Base-by-base conservation (phyloP, 2,797 vertebrate species). In the Lepilemur septentrionalis region DNA sequence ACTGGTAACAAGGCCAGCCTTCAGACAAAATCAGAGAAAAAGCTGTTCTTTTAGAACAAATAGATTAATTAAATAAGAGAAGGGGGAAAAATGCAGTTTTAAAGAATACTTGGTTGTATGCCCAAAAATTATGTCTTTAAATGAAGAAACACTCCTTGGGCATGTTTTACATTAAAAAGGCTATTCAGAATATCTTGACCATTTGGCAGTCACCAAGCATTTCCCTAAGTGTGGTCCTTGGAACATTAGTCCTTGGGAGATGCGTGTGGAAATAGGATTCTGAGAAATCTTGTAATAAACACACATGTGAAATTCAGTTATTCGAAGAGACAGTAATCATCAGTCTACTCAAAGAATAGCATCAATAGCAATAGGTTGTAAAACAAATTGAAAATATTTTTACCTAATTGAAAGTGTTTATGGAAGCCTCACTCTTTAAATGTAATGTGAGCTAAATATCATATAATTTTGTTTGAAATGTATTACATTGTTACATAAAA, bases 331-430 rank as follows among this genome's bases (percentile, higher is more conserved):
- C 30, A 63, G 20, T 75, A 52, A 80, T 61, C 15, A 65, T 75
- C 18, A 72, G 69, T 70, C 57, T 92, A 32, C 25, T 86, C 52
- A 82, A 92, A 88, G 48, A 89, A 82, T 28, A 38, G 25, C 23
- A 82, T 84, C 32, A 65, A 23, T 59, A 82, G 18, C 46, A 65
- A 65, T 82, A 61, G 57, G 18, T n/a, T 25, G 14, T 12, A 30
- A 43, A 91, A 72, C 52, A 83, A 83, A 87, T 75, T 48, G 50
- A 87, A 92, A 91, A 88, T 63, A 88, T 82, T 75, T 85, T 83
- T 80, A 13, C n/a, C 38, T 52, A 76, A 57, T 50, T 85, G 87
- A 86, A 86, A n/a, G 30, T 84, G 22, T 63, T 76, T 61, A 25
- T 35, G 32, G 18, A n/a, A 82, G 22, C 17, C 17, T 79, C 38